Percentiles rank a stretch among this genome's conserved stretches.
phyloP scores from a whole-genome alignment of 1,140 invertebrate genomes.

The Eufriesea mexicana region DNA sequence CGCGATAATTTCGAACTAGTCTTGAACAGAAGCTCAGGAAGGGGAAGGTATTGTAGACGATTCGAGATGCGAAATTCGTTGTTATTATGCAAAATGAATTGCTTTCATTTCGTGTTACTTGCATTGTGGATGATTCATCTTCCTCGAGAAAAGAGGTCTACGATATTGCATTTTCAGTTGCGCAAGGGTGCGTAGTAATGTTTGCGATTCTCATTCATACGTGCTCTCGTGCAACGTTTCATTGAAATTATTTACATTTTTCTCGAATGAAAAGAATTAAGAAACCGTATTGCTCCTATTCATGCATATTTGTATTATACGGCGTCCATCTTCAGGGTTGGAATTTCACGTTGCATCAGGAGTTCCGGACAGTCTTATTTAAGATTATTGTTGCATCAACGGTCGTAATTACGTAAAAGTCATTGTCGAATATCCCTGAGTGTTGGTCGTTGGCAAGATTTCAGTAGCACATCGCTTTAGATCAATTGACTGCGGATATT shows the following conservation, averaged over 20 bases:
- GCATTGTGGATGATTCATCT: neutral
- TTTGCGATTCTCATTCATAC: neutral
- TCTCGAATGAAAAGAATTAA: neutral
- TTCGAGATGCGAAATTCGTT: neutral
- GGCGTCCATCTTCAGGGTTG: too few relatives aligned
- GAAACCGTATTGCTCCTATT: neutral
- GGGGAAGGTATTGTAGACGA: neutral
- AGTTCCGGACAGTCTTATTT: too few relatives aligned
- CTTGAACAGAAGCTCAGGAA: neutral
- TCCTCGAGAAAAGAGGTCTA: neutral
- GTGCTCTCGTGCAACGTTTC: neutral
- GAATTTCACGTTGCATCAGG: too few relatives aligned
- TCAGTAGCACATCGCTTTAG: constrained; percentile 62
- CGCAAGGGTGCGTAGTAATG: neutral
- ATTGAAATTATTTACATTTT: constrained; percentile 9
- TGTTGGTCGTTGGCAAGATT: constrained; percentile 60
- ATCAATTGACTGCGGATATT: constrained; percentile 62
- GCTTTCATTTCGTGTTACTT: constrained; percentile 8
- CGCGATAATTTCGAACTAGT: neutral
- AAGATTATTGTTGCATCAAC: too few relatives aligned
- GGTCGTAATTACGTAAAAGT: too few relatives aligned
- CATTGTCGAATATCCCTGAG: too few relatives aligned
- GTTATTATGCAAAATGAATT: constrained; percentile 5
- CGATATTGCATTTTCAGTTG: neutral
- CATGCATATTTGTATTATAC: neutral